A percentile compares a stretch with the other conserved stretches of the same genome.
These are phyloP conservation scores for Chironomus riparius DNA, from an alignment of 2,888 invertebrate genomes.

Conservation along the genomic window DNA sequence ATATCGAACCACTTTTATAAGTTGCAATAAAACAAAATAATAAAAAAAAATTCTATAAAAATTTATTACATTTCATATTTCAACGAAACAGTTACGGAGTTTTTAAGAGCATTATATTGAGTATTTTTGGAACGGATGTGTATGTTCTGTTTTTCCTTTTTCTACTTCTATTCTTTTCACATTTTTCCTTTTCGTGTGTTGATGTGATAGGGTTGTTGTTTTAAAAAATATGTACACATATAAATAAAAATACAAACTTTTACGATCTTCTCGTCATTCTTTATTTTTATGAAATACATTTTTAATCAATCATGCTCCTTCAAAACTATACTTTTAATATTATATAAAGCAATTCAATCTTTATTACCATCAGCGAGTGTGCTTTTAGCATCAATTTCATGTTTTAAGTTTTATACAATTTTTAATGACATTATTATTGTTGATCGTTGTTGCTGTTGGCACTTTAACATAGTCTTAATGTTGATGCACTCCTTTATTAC, in stretches of 20 bases:
- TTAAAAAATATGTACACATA: too few relatives aligned
- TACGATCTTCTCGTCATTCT: too few relatives aligned
- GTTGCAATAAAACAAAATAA: conserved; percentile 25
- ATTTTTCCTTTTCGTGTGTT: neutral
- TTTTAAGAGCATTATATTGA: conserved; percentile 6
- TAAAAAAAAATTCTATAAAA: conserved; percentile 22
- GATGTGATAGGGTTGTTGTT: neutral
- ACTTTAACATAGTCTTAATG: too few relatives aligned
- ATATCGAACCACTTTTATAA: conserved; percentile 16
- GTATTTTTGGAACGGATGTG: conserved; percentile 23
- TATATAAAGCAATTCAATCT: neutral
- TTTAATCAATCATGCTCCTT: conserved; percentile 1
- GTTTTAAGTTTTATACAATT: neutral
- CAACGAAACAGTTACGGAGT: conserved; percentile 10
- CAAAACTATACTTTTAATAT: neutral
- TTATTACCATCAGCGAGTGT: neutral
- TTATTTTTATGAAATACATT: neutral
- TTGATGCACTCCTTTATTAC: too few relatives aligned
- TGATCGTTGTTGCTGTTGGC: neutral
- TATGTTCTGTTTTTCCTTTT: conserved; percentile 19
- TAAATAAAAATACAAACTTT: too few relatives aligned
- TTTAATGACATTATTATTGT: neutral
- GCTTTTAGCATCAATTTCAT: neutral
- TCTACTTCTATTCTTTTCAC: neutral
- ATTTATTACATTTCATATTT: conserved; percentile 23